Conservation (phyloP, 2,888 invertebrate genomes). For the Lamproptera curius region DNA sequence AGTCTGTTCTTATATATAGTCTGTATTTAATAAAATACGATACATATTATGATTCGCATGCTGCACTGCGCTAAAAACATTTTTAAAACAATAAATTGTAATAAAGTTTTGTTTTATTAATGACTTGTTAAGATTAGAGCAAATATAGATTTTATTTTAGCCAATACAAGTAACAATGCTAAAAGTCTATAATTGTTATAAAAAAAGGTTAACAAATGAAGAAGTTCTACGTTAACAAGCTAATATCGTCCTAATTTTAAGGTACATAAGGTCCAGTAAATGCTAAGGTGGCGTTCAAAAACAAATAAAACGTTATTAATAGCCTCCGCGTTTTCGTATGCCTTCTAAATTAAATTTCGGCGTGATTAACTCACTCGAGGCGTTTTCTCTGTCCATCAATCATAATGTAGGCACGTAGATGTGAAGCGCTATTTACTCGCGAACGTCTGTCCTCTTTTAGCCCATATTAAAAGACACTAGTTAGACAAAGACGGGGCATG, state of each 20-base stretch:
- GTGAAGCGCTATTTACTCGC: slow-evolving; percentile 61
- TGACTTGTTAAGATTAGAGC: too few relatives aligned
- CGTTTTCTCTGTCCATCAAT: slow-evolving; percentile 78
- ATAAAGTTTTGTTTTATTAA: too few relatives aligned
- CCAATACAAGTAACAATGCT: too few relatives aligned
- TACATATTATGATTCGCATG: too few relatives aligned
- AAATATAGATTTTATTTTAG: too few relatives aligned
- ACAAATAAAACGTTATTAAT: slow-evolving; percentile 68
- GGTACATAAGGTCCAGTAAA: not conserved
- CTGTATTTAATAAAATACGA: too few relatives aligned
- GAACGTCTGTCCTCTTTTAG: slow-evolving; percentile 47
- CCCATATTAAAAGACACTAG: slow-evolving; percentile 24
- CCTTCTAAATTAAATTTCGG: slow-evolving; percentile 74
- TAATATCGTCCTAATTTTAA: not conserved
- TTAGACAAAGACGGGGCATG: slow-evolving; percentile 39
- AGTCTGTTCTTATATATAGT: too few relatives aligned
- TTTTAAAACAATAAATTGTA: too few relatives aligned
- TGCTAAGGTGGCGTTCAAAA: slow-evolving; percentile 45
- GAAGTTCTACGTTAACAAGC: too few relatives aligned
- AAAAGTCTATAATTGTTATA: too few relatives aligned
- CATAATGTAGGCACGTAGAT: slow-evolving; percentile 55
- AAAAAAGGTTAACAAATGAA: too few relatives aligned
- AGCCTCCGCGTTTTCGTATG: slow-evolving; percentile 55
- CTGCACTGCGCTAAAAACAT: too few relatives aligned
- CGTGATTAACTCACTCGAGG: slow-evolving; percentile 72